Conservation (phyloP, 2,113 vertebrate genomes). For the Hypocryptadius cinnamomeus region DNA sequence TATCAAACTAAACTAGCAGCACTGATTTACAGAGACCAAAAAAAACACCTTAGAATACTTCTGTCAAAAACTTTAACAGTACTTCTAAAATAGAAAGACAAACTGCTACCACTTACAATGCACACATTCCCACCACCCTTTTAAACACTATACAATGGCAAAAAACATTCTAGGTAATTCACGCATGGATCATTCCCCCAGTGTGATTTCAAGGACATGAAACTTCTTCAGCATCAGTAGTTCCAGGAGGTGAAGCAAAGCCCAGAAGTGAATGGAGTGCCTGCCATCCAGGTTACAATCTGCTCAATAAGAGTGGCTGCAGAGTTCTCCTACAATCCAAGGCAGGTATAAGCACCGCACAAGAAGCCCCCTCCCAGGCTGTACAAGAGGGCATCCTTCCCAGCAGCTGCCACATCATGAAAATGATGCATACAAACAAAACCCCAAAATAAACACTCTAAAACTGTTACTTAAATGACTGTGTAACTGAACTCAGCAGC, state of each 20-base stretch:
- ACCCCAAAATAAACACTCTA: constrained; percentile 68
- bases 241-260: constrained; percentile 4
- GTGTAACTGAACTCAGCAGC: constrained; percentile 24
- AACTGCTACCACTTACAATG: not conserved
- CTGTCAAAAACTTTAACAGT: not conserved
- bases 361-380: constrained; percentile 58
- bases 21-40: not conserved
- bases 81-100: not conserved
- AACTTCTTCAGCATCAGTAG: not conserved
- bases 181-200: not conserved
- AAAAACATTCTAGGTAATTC: not conserved
- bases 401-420: constrained; percentile 73
- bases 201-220: not conserved
- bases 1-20: not conserved
- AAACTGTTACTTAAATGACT: constrained; percentile 57
- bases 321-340: constrained; percentile 25
- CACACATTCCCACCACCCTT: not conserved
- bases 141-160: not conserved
- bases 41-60: not conserved
- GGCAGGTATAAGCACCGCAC: constrained; percentile 67
- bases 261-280: not conserved
- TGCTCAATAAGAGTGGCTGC: not conserved
- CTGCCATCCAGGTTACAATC: not conserved
- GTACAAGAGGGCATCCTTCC: constrained; percentile 66
- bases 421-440: constrained; percentile 67